These are phyloP conservation scores for Orthosia incerta DNA, from an alignment of 2,888 invertebrate species.

Conservation along the genomic window DNA sequence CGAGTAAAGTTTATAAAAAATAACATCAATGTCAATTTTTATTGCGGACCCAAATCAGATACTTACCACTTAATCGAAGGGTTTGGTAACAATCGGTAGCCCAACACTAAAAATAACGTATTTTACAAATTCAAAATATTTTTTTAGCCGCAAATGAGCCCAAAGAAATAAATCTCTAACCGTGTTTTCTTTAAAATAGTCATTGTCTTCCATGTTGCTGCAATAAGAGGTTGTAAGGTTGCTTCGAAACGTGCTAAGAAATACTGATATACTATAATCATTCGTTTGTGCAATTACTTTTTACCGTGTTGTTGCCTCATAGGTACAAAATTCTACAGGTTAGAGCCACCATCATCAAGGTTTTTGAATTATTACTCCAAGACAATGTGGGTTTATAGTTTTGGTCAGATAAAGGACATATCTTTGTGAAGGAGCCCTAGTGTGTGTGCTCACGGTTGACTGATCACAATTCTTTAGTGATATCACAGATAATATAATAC, in stretches of 20 bases:
- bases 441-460: conserved; percentile 66
- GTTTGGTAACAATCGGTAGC: no score
- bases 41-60: background rate
- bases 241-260: background rate
- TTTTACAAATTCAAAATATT: background rate
- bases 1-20: no score
- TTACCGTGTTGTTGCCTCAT: background rate
- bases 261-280: background rate
- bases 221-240: background rate
- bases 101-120: background rate
- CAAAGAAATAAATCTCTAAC: conserved; percentile 9
- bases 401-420: no score
- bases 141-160: background rate
- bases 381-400: no score
- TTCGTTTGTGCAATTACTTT: background rate
- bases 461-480: conserved; percentile 61
- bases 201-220: background rate
- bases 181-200: conserved; percentile 17
- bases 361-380: background rate
- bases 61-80: no score
- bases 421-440: conserved; percentile 26
- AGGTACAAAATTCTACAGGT: background rate
- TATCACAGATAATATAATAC: no score
- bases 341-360: background rate
- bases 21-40: background rate